These are phyloP conservation scores for Campopleginae sp. DNA, from an alignment of 2,888 invertebrate species.

Conservation along the genomic window DNA sequence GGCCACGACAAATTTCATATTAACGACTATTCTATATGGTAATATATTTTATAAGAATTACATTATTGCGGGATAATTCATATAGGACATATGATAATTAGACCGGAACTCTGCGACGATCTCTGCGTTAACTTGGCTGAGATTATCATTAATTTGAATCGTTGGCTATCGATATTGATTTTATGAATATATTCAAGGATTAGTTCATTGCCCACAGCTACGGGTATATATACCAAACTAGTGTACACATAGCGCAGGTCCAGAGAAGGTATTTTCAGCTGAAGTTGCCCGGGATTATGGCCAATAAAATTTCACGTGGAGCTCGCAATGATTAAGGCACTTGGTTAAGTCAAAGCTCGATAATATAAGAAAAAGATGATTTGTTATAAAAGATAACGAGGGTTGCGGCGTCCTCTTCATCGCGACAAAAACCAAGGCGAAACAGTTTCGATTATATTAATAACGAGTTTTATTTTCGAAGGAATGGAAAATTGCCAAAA, in stretches of 20 bases:
- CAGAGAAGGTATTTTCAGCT: not conserved
- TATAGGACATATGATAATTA: conserved; percentile 10
- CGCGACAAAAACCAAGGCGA: not conserved
- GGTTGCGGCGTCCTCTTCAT: not conserved
- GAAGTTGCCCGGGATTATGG: conserved; percentile 1
- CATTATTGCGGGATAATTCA: conserved; percentile 31
- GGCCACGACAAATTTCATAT: conserved; percentile 56
- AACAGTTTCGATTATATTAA: not conserved
- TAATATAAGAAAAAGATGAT: conserved; percentile 9
- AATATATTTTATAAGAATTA: conserved; percentile 25
- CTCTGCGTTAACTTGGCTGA: not conserved
- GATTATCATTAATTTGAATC: conserved; percentile 33
- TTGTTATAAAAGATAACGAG: conserved; percentile 1
- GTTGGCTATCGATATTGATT: conserved; percentile 12
- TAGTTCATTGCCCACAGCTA: not conserved
- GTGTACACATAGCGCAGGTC: not conserved
- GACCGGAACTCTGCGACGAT: not conserved
- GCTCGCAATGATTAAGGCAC: conserved; percentile 31
- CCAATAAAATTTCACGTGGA: conserved; percentile 11
- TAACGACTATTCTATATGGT: conserved; percentile 40
- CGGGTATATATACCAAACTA: not conserved
- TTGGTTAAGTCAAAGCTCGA: not conserved
- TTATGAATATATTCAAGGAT: conserved; percentile 23
- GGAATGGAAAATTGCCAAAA: not conserved
- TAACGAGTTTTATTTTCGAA: not conserved